phyloP scores from a whole-genome alignment of 2,113 vertebrate genomes.

The Platysternon megacephalum region DNA sequence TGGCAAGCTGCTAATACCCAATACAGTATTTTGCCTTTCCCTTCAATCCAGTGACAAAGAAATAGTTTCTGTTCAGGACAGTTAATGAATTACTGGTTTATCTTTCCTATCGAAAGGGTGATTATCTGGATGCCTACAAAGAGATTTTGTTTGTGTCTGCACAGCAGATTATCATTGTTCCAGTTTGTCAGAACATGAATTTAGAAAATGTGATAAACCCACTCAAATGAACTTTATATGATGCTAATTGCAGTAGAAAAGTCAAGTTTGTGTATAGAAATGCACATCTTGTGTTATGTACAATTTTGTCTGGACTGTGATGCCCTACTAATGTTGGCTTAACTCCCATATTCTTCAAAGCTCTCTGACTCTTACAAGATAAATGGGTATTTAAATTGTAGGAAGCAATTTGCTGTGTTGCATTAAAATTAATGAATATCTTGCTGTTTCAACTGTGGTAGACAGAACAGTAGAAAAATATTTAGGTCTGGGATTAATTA shows the following conservation, averaged over 20 bases:
- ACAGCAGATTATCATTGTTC: not conserved
- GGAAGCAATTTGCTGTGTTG: conserved; percentile 38
- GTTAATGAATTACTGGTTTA: not conserved
- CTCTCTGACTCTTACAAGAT: conserved; percentile 31
- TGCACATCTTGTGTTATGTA: not conserved
- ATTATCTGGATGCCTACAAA: not conserved
- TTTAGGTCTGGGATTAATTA: conserved; percentile 41
- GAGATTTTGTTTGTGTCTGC: accelerated
- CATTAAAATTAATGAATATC: conserved; percentile 56
- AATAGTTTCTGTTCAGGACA: not conserved
- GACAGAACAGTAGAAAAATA: conserved; percentile 43
- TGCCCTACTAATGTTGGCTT: not conserved
- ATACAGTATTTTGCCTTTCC: not conserved
- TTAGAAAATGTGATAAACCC: not conserved
- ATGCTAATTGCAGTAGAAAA: not conserved
- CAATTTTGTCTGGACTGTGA: conserved; percentile 15
- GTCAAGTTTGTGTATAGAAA: not conserved
- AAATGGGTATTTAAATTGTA: conserved; percentile 51
- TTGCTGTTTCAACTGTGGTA: conserved; percentile 6
- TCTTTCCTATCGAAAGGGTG: not conserved
- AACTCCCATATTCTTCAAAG: conserved; percentile 28
- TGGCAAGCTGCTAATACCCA: not conserved
- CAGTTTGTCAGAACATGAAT: not conserved
- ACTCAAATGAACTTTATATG: not conserved
- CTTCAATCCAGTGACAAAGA: accelerated